Percentiles rank a stretch among this genome's conserved stretches.
Conservation (phyloP, 2,113 vertebrate species). For the Porphyrio hochstetteri region DNA sequence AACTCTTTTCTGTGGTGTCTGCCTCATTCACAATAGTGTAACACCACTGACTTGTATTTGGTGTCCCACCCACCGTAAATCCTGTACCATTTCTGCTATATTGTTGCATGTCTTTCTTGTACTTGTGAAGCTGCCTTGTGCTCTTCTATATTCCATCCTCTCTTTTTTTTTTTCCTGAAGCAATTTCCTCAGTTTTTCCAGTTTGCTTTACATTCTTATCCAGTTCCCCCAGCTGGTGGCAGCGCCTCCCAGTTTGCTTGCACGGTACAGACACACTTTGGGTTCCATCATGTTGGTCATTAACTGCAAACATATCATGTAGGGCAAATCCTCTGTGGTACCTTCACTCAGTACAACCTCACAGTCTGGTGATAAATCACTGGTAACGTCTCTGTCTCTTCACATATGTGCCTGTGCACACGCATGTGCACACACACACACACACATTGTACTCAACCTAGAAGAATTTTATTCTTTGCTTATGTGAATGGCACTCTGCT, state of each 20-base stretch:
- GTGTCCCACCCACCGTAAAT: accelerated
- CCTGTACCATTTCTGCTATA: neutral
- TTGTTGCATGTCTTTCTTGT: neutral
- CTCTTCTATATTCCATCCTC: neutral
- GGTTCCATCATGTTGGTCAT: neutral
- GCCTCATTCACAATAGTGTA: neutral
- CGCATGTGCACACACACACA: no score
- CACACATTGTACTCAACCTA: neutral
- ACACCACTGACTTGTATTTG: neutral
- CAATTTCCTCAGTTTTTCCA: neutral
- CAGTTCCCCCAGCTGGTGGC: neutral
- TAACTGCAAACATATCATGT: neutral
- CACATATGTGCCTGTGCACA: neutral
- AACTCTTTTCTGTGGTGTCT: neutral
- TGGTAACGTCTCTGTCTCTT: neutral
- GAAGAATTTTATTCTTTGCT: neutral
- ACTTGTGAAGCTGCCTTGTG: neutral
- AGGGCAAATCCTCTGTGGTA: neutral
- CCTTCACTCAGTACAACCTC: neutral
- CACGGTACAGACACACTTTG: neutral
- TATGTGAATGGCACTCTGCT: neutral
- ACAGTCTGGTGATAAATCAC: neutral
- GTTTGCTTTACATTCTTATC: neutral
- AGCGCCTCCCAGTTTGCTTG: neutral
- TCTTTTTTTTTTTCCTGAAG: neutral